Percentiles rank a stretch among this genome's conserved stretches.
phyloP scores from a whole-genome alignment of 2,113 vertebrate species.

The Neogale vison region DNA sequence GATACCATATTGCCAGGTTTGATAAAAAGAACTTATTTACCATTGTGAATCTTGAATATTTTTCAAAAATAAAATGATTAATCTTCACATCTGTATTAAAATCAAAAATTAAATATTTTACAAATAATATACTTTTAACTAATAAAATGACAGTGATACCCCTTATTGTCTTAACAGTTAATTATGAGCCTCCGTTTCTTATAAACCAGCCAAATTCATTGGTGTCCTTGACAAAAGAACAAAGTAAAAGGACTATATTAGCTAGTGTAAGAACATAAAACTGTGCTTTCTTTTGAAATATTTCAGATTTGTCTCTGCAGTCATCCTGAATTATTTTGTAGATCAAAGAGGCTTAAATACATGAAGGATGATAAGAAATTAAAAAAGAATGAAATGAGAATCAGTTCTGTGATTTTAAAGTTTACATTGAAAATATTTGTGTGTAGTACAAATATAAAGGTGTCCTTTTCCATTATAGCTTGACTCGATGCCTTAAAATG shows the following conservation, averaged over 20 bases:
- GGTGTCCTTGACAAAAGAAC: not conserved
- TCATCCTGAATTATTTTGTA: not conserved
- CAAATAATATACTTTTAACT: not conserved
- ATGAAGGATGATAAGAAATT: not conserved
- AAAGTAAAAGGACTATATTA: not conserved
- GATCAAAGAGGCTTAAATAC: not conserved
- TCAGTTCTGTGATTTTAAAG: not conserved
- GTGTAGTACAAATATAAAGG: not conserved
- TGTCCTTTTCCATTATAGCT: not conserved
- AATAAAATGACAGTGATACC: not conserved
- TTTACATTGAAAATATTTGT: not conserved
- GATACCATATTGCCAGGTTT: not conserved
- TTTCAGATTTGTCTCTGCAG: not conserved
- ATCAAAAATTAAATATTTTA: not conserved
- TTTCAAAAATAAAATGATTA: conserved; percentile 14
- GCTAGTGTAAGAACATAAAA: not conserved
- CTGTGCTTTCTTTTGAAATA: not conserved
- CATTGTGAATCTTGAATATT: not conserved
- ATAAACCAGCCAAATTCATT: not conserved
- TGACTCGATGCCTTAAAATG: not conserved
- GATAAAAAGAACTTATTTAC: not conserved
- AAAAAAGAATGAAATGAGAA: not conserved
- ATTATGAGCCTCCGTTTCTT: not conserved
- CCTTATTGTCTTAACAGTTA: not conserved
- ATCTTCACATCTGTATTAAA: conserved; percentile 8